phyloP scores from a whole-genome alignment of 2,797 vertebrate genomes.

The Psittacula echo region DNA sequence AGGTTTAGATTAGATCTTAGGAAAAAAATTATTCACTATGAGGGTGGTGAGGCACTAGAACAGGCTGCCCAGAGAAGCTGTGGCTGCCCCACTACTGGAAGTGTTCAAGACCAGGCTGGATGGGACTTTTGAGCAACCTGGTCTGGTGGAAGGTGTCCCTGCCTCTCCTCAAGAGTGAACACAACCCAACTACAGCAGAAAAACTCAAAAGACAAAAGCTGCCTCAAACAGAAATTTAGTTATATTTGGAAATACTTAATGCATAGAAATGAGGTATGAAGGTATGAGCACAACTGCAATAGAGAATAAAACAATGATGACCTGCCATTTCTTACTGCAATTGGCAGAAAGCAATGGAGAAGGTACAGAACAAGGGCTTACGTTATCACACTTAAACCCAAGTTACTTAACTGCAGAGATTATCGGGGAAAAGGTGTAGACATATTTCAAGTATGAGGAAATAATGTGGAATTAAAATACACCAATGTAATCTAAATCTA shows the following conservation, averaged over 20 bases:
- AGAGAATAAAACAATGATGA: neutral
- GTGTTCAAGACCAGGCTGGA: neutral
- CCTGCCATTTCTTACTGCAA: neutral
- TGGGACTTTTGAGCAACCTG: neutral
- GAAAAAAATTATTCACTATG: neutral
- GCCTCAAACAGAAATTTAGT: neutral
- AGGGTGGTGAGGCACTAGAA: neutral
- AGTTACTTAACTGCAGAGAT: neutral
- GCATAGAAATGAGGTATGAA: neutral
- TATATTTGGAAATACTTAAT: neutral
- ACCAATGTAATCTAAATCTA: neutral
- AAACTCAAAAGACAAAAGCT: neutral
- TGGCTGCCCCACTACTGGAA: neutral
- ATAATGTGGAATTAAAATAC: neutral
- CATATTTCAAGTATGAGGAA: neutral
- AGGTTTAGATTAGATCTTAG: neutral
- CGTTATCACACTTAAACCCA: neutral
- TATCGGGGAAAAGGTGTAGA: neutral
- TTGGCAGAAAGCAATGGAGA: neutral
- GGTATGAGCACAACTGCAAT: neutral
- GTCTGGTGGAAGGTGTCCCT: neutral
- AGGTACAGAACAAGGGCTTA: neutral
- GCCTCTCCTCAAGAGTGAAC: neutral
- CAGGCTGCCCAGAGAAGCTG: neutral
- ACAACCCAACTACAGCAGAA: neutral